Conservation (phyloP, 2,797 vertebrate species). For the Chelmon rostratus region DNA sequence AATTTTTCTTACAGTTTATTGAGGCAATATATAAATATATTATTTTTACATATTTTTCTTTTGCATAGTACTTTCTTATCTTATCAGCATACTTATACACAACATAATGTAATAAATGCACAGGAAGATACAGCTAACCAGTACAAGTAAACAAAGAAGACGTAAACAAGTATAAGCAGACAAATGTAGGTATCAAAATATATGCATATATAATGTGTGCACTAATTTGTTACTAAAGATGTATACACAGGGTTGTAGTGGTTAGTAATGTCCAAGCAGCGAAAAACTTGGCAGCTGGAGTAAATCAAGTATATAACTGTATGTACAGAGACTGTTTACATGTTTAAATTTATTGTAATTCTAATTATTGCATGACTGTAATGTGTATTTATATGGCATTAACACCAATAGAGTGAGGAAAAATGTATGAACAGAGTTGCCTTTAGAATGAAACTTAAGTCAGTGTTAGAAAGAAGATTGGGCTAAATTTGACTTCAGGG, state of each 20-base stretch:
- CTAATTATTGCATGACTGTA: background rate
- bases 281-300: background rate
- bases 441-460: background rate
- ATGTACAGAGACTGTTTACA: background rate
- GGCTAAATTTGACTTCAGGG: background rate
- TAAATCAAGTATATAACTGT: conserved; percentile 1
- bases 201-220: no score
- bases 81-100: no score
- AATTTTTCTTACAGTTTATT: no score
- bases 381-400: background rate
- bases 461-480: background rate
- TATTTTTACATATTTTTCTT: no score
- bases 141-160: background rate
- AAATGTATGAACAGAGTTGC: background rate
- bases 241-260: background rate
- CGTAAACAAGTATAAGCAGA: background rate
- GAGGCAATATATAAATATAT: no score
- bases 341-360: background rate
- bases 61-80: no score
- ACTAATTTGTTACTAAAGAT: background rate
- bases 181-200: background rate
- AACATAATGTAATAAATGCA: background rate
- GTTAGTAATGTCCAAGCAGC: background rate
- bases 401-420: background rate
- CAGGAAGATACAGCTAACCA: background rate